A percentile compares a stretch with the other conserved stretches of the same genome.
phyloP scores from a whole-genome alignment of 2,888 invertebrate genomes.

The Clanis bilineata region DNA sequence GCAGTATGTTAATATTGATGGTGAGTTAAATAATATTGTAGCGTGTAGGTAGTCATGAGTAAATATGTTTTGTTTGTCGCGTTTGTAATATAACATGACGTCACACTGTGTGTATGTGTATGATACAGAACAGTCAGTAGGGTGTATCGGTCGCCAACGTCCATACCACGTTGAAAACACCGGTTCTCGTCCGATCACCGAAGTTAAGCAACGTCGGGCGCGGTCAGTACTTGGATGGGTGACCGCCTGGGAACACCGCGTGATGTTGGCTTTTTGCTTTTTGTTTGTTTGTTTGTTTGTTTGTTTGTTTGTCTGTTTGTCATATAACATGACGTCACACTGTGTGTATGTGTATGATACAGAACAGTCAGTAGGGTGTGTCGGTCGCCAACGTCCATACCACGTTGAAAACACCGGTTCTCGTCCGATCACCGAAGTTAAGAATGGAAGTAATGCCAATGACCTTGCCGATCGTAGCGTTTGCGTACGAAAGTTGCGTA shows the following conservation, averaged over 20 bases:
- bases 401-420: conserved; percentile 66
- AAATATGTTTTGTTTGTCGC: not conserved
- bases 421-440: conserved; percentile 74
- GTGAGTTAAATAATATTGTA: conserved; percentile 51
- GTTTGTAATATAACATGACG: too few species aligned
- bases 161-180: conserved; percentile 74
- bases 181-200: conserved; percentile 79
- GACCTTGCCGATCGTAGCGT: too few species aligned
- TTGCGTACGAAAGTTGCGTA: too few species aligned
- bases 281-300: not conserved
- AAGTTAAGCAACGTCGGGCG: conserved; percentile 78
- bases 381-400: conserved; percentile 34
- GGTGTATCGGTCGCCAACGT: conserved; percentile 40
- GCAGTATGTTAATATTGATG: conserved; percentile 72
- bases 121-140: not conserved
- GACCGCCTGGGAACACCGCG: conserved; percentile 74
- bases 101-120: not conserved
- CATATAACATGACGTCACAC: too few species aligned
- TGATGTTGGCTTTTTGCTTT: conserved; percentile 58
- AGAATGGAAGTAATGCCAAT: too few species aligned
- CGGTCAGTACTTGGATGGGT: conserved; percentile 78
- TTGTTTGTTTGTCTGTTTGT: too few species aligned
- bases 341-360: too few species aligned
- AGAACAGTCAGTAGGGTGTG: conserved; percentile 61
- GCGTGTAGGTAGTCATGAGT: too few species aligned